phyloP scores from a whole-genome alignment of 2,797 vertebrate species.

The Varecia variegata region DNA sequence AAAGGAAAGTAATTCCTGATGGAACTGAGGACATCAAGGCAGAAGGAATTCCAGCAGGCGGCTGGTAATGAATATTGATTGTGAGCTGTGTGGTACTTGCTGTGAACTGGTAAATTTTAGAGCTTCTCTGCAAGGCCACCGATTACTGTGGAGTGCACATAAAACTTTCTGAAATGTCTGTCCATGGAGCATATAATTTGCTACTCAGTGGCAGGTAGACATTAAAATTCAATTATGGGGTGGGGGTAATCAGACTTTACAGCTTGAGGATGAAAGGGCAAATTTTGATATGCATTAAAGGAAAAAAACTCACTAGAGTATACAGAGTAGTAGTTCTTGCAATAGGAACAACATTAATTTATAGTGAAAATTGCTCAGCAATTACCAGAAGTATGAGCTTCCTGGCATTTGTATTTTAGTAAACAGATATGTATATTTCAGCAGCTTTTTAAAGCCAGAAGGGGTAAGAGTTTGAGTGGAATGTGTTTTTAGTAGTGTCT shows the following conservation, averaged over 20 bases:
- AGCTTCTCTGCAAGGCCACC: background rate
- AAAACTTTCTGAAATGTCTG: slow-evolving; percentile 33
- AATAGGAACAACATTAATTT: background rate
- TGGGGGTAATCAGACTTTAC: slow-evolving; percentile 18
- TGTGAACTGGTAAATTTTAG: slow-evolving; percentile 38
- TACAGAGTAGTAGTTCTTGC: background rate
- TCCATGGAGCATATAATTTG: slow-evolving; percentile 40
- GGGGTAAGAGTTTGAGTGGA: slow-evolving; percentile 37
- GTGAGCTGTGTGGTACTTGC: slow-evolving; percentile 26
- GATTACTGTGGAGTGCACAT: background rate
- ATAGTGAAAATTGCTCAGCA: slow-evolving; percentile 10
- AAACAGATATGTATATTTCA: slow-evolving; percentile 58
- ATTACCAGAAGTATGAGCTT: background rate
- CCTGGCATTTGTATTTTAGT: slow-evolving; percentile 46
- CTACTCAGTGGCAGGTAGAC: background rate
- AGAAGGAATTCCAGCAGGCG: background rate
- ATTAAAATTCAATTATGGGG: slow-evolving; percentile 42
- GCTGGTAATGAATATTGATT: slow-evolving; percentile 53
- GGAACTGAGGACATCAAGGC: slow-evolving; percentile 29
- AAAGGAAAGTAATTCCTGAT: slow-evolving; percentile 55
- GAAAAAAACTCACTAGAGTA: background rate
- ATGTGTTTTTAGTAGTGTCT: slow-evolving; percentile 45
- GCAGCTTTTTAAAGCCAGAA: slow-evolving; percentile 35
- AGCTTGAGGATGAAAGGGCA: slow-evolving; percentile 46
- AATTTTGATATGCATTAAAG: slow-evolving; percentile 37